Evolutionary conservation across 2,797 vertebrate species (phyloP), one percentile per base, ranked within the genome.

Genomic region (Sebastes hubbsi): DNA sequence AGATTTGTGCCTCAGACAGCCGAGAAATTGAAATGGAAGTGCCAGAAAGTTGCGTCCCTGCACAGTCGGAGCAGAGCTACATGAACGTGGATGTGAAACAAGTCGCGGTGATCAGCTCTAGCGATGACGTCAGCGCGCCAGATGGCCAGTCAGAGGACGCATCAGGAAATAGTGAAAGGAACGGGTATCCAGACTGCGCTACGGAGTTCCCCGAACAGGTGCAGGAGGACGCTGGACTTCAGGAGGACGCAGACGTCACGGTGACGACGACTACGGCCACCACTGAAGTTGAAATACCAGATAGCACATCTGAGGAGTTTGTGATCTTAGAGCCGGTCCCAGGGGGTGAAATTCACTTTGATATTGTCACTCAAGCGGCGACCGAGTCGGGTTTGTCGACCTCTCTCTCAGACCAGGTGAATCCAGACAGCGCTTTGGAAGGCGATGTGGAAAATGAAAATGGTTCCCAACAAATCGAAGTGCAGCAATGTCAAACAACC

Each of bases 311-410:
- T 52, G 87, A 94, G 34, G 83, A 89, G 58, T 91, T 89, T 71
- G 72, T 95, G 27, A 89, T 94, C 65, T 75, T 94, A 14, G 88
- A 94, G 20, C 85, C 92, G 2, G 82, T 94, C 56, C 85, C 81
- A 6, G 78, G 81, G 25, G 82, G 18, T 34, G 78, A 91, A 68
- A 84, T 92, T 56, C 81, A 66, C 62, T 87, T 91, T 13, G 93
- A 94, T 77, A 95, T 94, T 0, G 78, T 94, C 74, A 94, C 91
- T 77, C 93, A 91, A 65, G 93, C 94, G 22, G 94, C 87, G 0
- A 84, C 93, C 0, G 89, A 91, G 73, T 94, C 94, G 0, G 94
- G 94, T 24, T 73, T 95, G 75, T 88, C 92, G 0, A 20, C 69
- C 32, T 89, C 90, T 0, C 79, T 88, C 12, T 76, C 87, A 24